A percentile compares a stretch with the other conserved stretches of the same genome.
Evolutionary conservation across 2,113 vertebrate genomes (phyloP).

Genomic region (Drymodes brunneopygia): DNA sequence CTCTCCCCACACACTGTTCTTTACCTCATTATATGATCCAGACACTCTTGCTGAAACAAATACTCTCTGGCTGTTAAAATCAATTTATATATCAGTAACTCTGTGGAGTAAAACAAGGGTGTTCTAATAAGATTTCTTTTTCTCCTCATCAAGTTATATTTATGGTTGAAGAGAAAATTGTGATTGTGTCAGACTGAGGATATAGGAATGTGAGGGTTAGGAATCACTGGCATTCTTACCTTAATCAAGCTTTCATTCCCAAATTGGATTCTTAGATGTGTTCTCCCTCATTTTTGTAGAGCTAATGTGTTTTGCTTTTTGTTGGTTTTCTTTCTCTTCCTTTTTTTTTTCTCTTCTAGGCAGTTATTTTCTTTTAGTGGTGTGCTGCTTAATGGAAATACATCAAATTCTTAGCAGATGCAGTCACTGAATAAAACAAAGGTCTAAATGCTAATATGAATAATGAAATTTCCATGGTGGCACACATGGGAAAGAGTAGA

Average conservation of each 20-base stretch:
- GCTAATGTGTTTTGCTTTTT: neutral
- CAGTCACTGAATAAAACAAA: conserved; percentile 35
- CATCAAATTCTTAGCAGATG: conserved; percentile 10
- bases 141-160: neutral
- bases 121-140: neutral
- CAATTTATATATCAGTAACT: neutral
- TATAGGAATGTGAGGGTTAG: neutral
- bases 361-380: neutral
- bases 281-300: neutral
- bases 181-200: neutral
- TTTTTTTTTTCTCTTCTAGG: neutral
- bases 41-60: neutral
- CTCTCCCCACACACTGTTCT: rapidly evolving
- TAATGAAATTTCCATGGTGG: conserved; percentile 18
- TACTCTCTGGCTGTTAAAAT: neutral
- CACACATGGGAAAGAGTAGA: neutral
- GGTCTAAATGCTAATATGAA: conserved; percentile 23
- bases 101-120: neutral
- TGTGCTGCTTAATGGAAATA: neutral
- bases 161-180: neutral
- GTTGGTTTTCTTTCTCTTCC: neutral
- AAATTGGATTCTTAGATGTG: neutral
- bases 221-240: neutral
- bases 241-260: neutral
- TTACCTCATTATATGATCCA: neutral